phyloP scores from a whole-genome alignment of 1,140 invertebrate species.

The Melipona quadrifasciata region DNA sequence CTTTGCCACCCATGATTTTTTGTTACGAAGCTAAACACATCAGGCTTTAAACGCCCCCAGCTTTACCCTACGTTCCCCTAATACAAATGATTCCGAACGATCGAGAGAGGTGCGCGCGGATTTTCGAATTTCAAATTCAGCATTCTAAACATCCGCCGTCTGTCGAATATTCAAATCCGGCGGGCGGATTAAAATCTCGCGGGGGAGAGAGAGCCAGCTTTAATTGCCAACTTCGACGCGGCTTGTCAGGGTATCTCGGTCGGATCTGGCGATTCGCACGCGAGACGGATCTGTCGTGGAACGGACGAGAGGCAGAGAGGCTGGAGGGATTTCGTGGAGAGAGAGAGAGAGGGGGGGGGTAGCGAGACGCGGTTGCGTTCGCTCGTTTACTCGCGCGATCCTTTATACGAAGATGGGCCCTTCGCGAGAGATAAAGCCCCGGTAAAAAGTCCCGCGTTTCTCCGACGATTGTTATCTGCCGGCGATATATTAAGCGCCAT shows the following conservation, averaged over 20 bases:
- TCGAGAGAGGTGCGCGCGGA: too few species aligned
- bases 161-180: constrained; percentile 34
- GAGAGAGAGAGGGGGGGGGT: not conserved
- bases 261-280: constrained; percentile 57
- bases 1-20: too few species aligned
- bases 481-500: constrained; percentile 77
- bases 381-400: constrained; percentile 66
- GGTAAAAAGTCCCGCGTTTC: constrained; percentile 71
- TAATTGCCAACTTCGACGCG: constrained; percentile 45
- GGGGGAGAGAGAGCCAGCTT: not conserved
- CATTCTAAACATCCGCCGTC: not conserved
- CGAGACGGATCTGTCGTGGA: constrained; percentile 56
- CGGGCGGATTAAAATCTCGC: constrained; percentile 29
- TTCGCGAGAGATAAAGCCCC: constrained; percentile 58
- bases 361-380: constrained; percentile 56
- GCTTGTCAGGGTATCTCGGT: constrained; percentile 35
- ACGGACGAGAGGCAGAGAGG: not conserved
- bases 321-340: not conserved
- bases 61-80: too few species aligned
- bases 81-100: too few species aligned
- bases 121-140: too few species aligned
- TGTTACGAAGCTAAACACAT: too few species aligned
- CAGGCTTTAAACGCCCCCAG: too few species aligned
- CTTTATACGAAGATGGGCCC: constrained; percentile 38
- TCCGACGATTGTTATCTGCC: constrained; percentile 74